Percentiles rank a stretch among this genome's conserved stretches.
Conservation (phyloP, 2,888 invertebrate species). For the Zele albiditarsus region DNA sequence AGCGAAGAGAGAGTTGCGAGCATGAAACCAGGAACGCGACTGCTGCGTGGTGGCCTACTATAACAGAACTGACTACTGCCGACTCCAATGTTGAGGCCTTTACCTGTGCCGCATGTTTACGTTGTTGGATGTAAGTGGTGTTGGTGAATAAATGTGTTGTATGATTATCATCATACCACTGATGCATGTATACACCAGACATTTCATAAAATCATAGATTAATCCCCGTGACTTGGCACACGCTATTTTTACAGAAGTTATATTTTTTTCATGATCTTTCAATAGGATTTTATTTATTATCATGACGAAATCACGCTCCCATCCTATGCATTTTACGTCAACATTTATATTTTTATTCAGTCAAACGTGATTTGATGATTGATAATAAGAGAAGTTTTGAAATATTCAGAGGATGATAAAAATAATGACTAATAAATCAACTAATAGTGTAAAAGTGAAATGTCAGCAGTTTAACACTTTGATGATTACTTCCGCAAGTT, state of each 20-base stretch:
- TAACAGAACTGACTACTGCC: conserved; percentile 73
- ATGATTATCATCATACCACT: background rate
- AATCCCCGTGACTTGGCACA: background rate
- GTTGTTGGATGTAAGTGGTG: conserved; percentile 25
- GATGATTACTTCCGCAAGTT: conserved; percentile 12
- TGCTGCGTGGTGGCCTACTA: conserved; percentile 72
- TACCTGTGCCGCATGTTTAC: conserved; percentile 56
- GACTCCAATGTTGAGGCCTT: conserved; percentile 59
- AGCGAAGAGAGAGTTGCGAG: conserved; percentile 68
- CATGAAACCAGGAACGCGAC: conserved; percentile 64
- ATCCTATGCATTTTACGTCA: background rate
- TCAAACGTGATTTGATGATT: background rate
- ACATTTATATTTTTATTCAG: background rate
- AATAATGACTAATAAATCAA: background rate
- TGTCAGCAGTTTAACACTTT: background rate
- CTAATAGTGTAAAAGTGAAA: background rate
- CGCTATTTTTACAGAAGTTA: background rate
- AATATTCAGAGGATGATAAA: background rate
- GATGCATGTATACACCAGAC: background rate
- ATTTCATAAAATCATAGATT: background rate
- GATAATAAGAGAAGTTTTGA: background rate
- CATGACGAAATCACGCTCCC: background rate
- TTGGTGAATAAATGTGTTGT: conserved; percentile 22
- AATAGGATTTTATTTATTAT: background rate
- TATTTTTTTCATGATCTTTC: background rate